phyloP scores from a whole-genome alignment of 2,113 vertebrate species.

The Gopherus evgoodei region DNA sequence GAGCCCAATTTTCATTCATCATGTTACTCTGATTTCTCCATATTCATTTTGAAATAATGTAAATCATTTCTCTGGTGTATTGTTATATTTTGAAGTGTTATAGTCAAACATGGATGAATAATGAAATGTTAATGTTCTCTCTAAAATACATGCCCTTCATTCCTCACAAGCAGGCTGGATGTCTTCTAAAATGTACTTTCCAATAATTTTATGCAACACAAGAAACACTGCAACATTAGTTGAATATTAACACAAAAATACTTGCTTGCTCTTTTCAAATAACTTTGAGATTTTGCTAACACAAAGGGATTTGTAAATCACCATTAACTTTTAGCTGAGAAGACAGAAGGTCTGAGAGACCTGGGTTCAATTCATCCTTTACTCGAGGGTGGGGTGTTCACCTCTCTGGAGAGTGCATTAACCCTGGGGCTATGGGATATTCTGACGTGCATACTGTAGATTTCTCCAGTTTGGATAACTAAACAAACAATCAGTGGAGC shows the following conservation, averaged over 20 bases:
- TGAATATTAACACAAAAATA: slow-evolving; percentile 21
- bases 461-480: neutral
- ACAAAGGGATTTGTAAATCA: neutral
- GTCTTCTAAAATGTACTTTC: neutral
- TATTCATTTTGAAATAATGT: neutral
- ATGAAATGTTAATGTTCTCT: slow-evolving; percentile 1
- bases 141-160: neutral
- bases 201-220: neutral
- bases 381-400: neutral
- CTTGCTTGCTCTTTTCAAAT: neutral
- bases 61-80: neutral
- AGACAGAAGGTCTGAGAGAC: neutral
- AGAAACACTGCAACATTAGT: neutral
- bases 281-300: neutral
- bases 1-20: neutral
- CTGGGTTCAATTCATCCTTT: neutral
- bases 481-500: neutral
- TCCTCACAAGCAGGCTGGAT: neutral
- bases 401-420: neutral
- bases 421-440: neutral
- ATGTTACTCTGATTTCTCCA: neutral
- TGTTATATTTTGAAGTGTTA: neutral
- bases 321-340: neutral
- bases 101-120: neutral
- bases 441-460: neutral